Evolutionary conservation across 35 echinoderm and acorn worm species (phyloP), one percentile per base, ranked within the genome.

Genomic region (Apostichopus parvimensis): DNA sequence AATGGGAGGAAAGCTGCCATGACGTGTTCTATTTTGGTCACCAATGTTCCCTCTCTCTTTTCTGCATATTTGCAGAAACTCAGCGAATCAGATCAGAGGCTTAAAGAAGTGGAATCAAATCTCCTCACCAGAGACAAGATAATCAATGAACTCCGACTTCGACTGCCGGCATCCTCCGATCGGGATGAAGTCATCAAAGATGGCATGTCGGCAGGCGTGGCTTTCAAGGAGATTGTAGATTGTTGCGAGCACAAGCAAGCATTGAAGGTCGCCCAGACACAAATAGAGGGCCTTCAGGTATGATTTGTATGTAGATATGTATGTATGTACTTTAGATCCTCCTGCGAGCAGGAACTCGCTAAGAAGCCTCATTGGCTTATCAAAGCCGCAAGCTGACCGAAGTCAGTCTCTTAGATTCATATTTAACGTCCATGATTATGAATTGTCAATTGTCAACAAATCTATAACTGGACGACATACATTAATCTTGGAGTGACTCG

Each of bases 101-200:
- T 99, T 13, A 91, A 94, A 20, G 93, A 94, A 54, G 89, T 91
- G 22, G 97, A 99, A 87, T 92, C 93, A 55, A 99, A 99, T 62
- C 89, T 99, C 9, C 93, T 99, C 6, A 82, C 95, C 52, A 85
- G 97, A 92, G 97, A 99, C 83, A 96, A 95, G 55, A 93, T 99
- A 22, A 99, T 99, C 95, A 99, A 99, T 23, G 97, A 99, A 75
- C 92, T 99, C 2, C 87, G 97, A 17, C 90, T 99, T 4, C 79
- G 97, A 22, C 88, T 99, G 8, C 97, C 97, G 0, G 97, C 97
- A 15, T 96, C 97, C n/a, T 93, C 93, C 0, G 97, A 99, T 8
- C 68, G 97, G 6, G 97, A 99, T 87, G 97, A 99, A 76, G 86
- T 95, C 81, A 95, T 98, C 90, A 98, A 95, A 82, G 94, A 96